These are phyloP conservation scores for Lepidurus apus DNA, from an alignment of 1,140 invertebrate genomes.

Conservation along the genomic window DNA sequence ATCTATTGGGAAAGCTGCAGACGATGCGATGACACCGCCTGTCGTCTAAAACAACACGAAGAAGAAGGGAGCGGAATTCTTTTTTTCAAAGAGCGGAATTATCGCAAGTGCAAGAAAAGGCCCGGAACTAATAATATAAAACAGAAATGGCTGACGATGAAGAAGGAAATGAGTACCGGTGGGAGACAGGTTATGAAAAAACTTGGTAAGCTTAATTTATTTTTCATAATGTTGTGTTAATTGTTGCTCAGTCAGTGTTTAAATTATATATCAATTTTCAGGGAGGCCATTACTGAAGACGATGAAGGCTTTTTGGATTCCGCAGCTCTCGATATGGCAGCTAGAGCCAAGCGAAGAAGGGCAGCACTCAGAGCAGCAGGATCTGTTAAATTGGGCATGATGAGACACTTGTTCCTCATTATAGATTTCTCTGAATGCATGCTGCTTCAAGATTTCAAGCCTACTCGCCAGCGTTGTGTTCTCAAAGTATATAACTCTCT, in stretches of 20 bases:
- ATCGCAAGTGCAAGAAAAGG: no score
- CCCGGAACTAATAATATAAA: no score
- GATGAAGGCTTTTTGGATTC: slow-evolving; percentile 84
- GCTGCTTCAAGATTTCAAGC: slow-evolving; percentile 90
- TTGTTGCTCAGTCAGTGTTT: slow-evolving; percentile 31
- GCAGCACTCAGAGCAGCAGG: slow-evolving; percentile 59
- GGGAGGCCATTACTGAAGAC: slow-evolving; percentile 96
- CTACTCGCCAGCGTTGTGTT: slow-evolving; percentile 81
- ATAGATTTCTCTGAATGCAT: slow-evolving; percentile 91
- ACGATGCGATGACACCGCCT: no score
- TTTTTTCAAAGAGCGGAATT: no score
- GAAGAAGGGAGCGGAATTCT: no score
- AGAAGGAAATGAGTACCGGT: slow-evolving; percentile 85
- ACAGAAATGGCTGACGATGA: slow-evolving; percentile 65
- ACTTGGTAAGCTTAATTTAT: slow-evolving; percentile 64
- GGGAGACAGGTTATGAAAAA: slow-evolving; percentile 96
- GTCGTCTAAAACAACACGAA: no score
- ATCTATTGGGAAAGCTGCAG: no score
- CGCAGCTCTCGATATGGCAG: slow-evolving; percentile 82
- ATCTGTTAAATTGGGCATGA: slow-evolving; percentile 84
- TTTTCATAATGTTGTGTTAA: slow-evolving; percentile 32
- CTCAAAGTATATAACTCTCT: slow-evolving; percentile 60
- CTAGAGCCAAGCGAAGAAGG: slow-evolving; percentile 75
- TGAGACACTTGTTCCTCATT: slow-evolving; percentile 87
- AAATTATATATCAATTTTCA: slow-evolving; percentile 43